Evolutionary conservation across 2,113 vertebrate genomes (phyloP), one percentile per base, ranked within the genome.

Genomic region (Salvelinus namaycush): DNA sequence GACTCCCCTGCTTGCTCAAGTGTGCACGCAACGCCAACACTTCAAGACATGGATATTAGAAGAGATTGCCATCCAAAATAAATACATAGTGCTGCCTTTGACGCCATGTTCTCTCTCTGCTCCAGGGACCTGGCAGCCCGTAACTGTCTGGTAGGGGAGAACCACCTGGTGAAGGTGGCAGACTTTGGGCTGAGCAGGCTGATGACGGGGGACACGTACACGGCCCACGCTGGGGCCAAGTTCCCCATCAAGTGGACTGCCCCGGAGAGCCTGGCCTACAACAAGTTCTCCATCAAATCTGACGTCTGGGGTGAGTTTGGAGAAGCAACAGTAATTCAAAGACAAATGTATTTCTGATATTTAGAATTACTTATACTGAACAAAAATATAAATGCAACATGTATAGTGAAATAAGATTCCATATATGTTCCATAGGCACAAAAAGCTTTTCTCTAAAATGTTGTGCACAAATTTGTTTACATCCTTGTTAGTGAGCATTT

Each of bases 211-310:
- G 98, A 99, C 74, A 99, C 97, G 0, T 99, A 99, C 88, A 99
- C 97, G 0, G 98, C 98, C 76, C 98, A 98, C 0, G 97, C 97
- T 0, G 98, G 97, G 69, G 98, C 98, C 66, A 99, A 99, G 78
- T 99, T 99, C 92, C 98, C 98, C 5, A 99, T 99, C 92, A 99
- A 99, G 84, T 99, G 98, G 98, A 99, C 98, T 0, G 98, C 98
- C 0, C 98, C 98, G 0, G 98, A 99, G 79, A 99, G 98, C 86
- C 93, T 99, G 87, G 98, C 98, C 80, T 99, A 99, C 90, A 99
- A 99, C 92, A 99, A 97, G 84, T 99, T 99, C 91, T 99, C 98
- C 80, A 99, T 99, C 81, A 99, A 99, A 84, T 99, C 98, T 0
- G 98, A 99, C 0, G 97, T 99, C 81, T 99, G 98, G 98, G 98